Conservation (phyloP, 2,888 invertebrate genomes). For the Sminthurides aquaticus region DNA sequence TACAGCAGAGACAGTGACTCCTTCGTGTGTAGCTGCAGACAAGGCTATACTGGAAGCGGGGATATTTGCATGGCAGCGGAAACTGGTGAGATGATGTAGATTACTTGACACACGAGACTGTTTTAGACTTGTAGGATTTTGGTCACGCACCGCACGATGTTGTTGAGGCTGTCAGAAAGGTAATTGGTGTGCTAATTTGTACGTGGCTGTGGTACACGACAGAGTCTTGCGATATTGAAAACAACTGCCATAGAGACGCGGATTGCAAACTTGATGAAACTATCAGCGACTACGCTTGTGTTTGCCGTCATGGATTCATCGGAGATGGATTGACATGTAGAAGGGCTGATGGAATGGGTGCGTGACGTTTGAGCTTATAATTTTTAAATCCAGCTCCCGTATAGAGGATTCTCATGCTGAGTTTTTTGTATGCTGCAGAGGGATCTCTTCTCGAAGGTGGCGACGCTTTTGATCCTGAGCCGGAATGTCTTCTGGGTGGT, state of each 20-base stretch:
- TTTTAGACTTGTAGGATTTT: neutral
- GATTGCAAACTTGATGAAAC: constrained; percentile 53
- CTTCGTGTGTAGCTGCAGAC: constrained; percentile 65
- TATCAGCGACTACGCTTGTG: constrained; percentile 49
- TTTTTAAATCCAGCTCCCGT: too few relatives aligned
- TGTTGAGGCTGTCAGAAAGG: too few relatives aligned
- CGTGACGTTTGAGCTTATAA: neutral
- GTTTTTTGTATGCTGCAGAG: too few relatives aligned
- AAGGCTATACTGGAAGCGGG: constrained; percentile 80
- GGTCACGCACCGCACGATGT: too few relatives aligned
- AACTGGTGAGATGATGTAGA: constrained; percentile 1
- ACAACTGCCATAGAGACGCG: constrained; percentile 74
- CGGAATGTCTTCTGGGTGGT: constrained; percentile 15
- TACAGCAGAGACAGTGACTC: constrained; percentile 56
- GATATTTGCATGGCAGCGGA: constrained; percentile 55
- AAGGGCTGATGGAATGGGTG: constrained; percentile 6
- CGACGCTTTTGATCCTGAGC: neutral
- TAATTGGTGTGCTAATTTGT: too few relatives aligned
- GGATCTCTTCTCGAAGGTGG: neutral
- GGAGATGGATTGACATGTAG: constrained; percentile 51
- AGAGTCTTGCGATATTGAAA: constrained; percentile 59
- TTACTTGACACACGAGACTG: too few relatives aligned
- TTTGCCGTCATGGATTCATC: constrained; percentile 52
- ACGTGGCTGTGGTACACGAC: too few relatives aligned
- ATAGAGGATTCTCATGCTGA: too few relatives aligned